Evolutionary conservation across 2,888 invertebrate genomes (phyloP).

Genomic region (Ormia ochracea): DNA sequence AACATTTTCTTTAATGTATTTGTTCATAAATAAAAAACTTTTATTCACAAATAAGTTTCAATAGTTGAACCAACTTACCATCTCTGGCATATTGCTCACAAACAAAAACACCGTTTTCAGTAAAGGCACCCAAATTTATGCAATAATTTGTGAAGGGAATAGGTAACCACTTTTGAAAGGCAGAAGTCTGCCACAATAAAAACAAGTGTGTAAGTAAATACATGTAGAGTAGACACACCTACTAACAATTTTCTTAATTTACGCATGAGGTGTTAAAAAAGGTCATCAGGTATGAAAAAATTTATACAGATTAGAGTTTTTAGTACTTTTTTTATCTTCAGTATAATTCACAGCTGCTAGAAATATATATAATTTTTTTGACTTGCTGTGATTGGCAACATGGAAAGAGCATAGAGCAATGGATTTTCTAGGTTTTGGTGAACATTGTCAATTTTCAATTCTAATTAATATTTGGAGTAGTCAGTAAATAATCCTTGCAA

Average conservation of each 20-base stretch:
- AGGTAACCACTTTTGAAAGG: neutral
- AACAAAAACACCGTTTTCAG: neutral
- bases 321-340: neutral
- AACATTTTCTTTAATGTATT: too few species aligned
- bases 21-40: too few species aligned
- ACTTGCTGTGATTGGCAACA: too few species aligned
- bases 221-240: neutral
- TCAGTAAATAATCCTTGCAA: too few species aligned
- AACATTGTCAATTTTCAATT: too few species aligned
- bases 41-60: neutral
- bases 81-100: neutral
- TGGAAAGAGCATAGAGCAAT: too few species aligned
- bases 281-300: neutral
- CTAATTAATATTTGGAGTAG: too few species aligned
- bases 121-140: constrained; percentile 31
- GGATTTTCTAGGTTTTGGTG: too few species aligned
- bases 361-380: too few species aligned
- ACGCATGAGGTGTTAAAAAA: neutral
- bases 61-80: neutral
- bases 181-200: neutral
- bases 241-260: neutral
- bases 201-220: neutral
- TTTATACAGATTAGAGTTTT: neutral
- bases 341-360: too few species aligned
- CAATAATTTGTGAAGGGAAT: neutral